Base-by-base conservation (phyloP, 2,888 invertebrate genomes). In the Rhagophthalmus giganteus region DNA sequence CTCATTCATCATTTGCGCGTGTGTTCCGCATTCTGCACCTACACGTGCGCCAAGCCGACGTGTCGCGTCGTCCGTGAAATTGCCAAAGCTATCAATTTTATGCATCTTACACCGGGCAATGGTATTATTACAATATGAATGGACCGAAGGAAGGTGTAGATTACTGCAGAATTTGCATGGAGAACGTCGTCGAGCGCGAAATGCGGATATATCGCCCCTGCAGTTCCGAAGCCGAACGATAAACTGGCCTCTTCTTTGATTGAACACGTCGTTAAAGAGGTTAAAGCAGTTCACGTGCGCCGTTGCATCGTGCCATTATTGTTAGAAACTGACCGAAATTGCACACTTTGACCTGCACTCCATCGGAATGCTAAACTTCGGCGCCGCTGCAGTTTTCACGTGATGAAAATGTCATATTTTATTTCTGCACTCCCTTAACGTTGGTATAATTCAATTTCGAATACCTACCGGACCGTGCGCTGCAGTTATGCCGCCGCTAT, bases 1-100 rank as follows among this genome's bases (percentile, higher is more conserved):
- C 57, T 57, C 62, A 66, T 67, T 63, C 61, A 66, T 67, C 68
- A 63, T 61, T 55, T 46, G 53, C 53, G 52, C 55, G 54, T 54
- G 44, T 58, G 49, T 59, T 59, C 59, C 56, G 54, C 56, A 49
- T 49, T 51, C 41, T 55, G 50, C 53, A 48, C 55, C 55, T 54
- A 53, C 55, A 55, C 57, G 48, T 51, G 55, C 37, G 42, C 40
- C 49, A 26, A 39, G 37, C 44, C 52, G 40, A 52, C 52, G 54
- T 39, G 54, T 44, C 51, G 59, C 57, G 57, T 59, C 57, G 58
- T 35, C 58, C 56, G 58, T 48, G 62, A 68, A 69, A 69, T 68
- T 68, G 69, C 61, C 58, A 65, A 64, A 64, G 66, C 64, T 65
- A 67, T 69, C 69, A 68, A 69, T 69, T 69, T 69, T 69, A 68